Evolutionary conservation across 2,888 invertebrate genomes (phyloP).

Genomic region (Luperina nickerlii): DNA sequence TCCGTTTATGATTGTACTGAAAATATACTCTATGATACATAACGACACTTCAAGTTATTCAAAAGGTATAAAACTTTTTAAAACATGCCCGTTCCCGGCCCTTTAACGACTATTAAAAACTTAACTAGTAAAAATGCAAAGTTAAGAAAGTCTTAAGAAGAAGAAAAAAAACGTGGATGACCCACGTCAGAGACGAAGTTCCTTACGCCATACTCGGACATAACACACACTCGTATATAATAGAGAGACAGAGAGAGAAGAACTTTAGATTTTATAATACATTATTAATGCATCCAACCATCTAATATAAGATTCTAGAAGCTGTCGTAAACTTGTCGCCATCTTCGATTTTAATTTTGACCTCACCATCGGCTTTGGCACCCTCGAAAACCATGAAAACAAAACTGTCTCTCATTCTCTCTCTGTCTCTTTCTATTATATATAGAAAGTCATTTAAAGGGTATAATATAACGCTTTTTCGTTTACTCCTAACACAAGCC

Average conservation of each 20-base stretch:
- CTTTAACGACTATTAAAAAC: background rate
- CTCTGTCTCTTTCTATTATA: background rate
- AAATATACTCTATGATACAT: background rate
- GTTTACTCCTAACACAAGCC: background rate
- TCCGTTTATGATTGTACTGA: constrained; percentile 16
- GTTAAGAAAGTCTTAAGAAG: background rate
- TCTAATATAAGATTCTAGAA: too few species aligned
- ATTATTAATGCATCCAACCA: background rate
- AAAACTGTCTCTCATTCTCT: background rate
- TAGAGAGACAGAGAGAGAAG: background rate
- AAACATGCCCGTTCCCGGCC: background rate
- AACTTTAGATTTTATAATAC: background rate
- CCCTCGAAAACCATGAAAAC: background rate
- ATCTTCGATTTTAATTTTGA: background rate
- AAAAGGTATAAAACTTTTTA: background rate
- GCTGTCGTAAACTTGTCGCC: background rate
- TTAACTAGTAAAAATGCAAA: background rate
- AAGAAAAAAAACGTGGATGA: background rate
- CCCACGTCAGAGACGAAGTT: too few species aligned
- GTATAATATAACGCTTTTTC: background rate
- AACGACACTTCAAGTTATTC: background rate
- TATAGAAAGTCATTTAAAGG: background rate
- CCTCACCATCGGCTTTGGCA: background rate
- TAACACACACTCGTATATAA: too few species aligned
- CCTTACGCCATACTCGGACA: too few species aligned